phyloP scores from a whole-genome alignment of 2,113 vertebrate genomes.

The Perca flavescens region DNA sequence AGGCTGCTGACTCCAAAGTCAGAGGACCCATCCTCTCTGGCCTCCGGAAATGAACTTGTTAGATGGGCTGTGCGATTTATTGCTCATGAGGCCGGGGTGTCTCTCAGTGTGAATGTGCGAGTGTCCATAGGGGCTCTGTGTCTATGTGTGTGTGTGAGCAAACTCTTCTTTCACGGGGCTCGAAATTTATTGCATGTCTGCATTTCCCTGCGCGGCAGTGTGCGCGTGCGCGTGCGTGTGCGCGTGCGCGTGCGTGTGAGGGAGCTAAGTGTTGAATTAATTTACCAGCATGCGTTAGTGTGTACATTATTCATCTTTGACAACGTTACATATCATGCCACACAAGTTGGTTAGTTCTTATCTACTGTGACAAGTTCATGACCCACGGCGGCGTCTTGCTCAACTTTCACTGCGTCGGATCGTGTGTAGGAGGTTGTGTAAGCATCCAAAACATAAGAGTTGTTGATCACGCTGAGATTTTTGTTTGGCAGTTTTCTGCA shows the following conservation, averaged over 20 bases:
- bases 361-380: conserved; percentile 26
- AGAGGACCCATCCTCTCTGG: conserved; percentile 83
- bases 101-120: conserved; percentile 75
- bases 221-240: conserved; percentile 32
- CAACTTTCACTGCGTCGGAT: conserved; percentile 7
- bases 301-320: conserved; percentile 52
- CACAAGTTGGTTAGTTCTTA: conserved; percentile 35
- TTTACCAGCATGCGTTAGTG: conserved; percentile 29
- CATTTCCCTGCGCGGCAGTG: conserved; percentile 69
- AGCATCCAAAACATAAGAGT: conserved; percentile 24
- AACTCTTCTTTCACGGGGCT: conserved; percentile 64
- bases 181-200: conserved; percentile 78
- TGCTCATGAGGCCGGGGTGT: conserved; percentile 81
- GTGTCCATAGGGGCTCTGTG: conserved; percentile 64
- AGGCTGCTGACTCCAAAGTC: conserved; percentile 86
- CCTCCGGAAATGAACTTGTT: conserved; percentile 88
- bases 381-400: conserved; percentile 10
- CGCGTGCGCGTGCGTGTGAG: conserved; percentile 18
- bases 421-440: background rate
- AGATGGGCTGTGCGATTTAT: conserved; percentile 86
- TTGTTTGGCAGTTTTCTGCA: conserved; percentile 43
- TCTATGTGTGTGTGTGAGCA: conserved; percentile 37
- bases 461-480: conserved; percentile 8
- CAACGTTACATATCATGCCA: conserved; percentile 32
- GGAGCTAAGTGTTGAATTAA: conserved; percentile 64